Evolutionary conservation across 2,797 vertebrate species (phyloP).

Genomic region (Typhlichthys subterraneus): DNA sequence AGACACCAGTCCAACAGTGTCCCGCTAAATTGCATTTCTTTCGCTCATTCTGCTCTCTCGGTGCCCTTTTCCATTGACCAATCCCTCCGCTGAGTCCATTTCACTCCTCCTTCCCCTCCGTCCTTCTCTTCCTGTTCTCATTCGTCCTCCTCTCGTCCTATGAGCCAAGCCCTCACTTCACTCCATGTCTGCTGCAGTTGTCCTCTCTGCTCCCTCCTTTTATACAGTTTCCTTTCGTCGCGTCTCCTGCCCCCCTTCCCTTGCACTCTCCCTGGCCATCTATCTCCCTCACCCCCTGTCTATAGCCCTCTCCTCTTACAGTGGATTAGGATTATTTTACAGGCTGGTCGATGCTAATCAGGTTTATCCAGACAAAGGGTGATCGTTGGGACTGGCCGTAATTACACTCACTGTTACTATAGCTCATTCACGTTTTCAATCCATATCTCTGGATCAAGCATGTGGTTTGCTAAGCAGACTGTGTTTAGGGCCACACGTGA

Average conservation of each 20-base stretch:
- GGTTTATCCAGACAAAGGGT: constrained; percentile 71
- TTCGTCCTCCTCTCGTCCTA: constrained; percentile 11
- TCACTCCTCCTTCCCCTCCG: neutral
- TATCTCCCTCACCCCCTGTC: constrained; percentile 17
- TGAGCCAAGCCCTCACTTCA: neutral
- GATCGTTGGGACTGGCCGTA: constrained; percentile 69
- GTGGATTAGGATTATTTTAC: constrained; percentile 60
- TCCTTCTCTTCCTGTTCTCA: neutral
- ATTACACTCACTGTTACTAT: constrained; percentile 67
- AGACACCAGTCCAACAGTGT: constrained; percentile 48
- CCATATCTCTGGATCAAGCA: constrained; percentile 60
- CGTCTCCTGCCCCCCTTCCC: constrained; percentile 5
- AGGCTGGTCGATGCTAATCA: constrained; percentile 71
- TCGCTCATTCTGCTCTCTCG: constrained; percentile 34
- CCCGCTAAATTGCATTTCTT: constrained; percentile 60
- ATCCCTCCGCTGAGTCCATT: constrained; percentile 4
- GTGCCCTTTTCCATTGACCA: constrained; percentile 6
- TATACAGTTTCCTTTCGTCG: neutral
- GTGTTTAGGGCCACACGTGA: constrained; percentile 5
- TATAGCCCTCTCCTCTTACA: constrained; percentile 54
- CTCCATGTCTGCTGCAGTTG: constrained; percentile 11
- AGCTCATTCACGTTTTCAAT: constrained; percentile 63
- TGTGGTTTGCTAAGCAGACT: constrained; percentile 40
- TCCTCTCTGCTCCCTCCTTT: constrained; percentile 10
- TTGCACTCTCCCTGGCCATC: constrained; percentile 9